Evolutionary conservation across 2,113 vertebrate species (phyloP).

Genomic region (Poicephalus meyeri): DNA sequence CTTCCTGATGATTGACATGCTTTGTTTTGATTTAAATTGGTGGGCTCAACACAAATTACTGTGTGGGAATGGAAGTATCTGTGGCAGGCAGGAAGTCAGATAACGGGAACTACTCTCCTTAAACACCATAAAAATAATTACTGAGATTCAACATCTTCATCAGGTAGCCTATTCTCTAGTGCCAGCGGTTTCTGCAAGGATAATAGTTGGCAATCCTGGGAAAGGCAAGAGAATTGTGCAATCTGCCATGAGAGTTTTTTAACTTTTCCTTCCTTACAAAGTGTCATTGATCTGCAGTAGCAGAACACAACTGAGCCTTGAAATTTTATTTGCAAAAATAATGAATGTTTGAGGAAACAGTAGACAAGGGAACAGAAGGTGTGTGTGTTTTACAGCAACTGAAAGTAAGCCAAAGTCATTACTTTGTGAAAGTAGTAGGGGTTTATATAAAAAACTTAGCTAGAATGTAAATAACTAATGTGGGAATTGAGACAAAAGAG

Average conservation of each 20-base stretch:
- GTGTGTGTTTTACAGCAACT: not conserved
- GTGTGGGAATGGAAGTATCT: not conserved
- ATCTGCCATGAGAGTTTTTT: not conserved
- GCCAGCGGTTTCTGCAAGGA: not conserved
- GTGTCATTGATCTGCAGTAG: not conserved
- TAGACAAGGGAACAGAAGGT: not conserved
- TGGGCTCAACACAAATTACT: not conserved
- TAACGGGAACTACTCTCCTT: not conserved
- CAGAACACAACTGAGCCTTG: not conserved
- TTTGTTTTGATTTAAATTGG: not conserved
- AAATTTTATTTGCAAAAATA: not conserved
- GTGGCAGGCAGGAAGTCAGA: not conserved
- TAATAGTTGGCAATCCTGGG: not conserved
- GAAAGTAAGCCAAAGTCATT: not conserved
- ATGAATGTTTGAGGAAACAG: not conserved
- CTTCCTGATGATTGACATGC: not conserved
- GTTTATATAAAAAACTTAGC: not conserved
- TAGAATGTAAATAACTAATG: not conserved
- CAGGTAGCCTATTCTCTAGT: not conserved
- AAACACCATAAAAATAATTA: not conserved
- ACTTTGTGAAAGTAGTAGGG: not conserved
- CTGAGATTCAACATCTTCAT: not conserved
- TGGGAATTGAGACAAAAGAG: not conserved
- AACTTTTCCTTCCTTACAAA: not conserved
- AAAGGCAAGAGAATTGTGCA: accelerated